Evolutionary conservation across 2,888 invertebrate genomes (phyloP).

Genomic region (Pogonocherus hispidulus): DNA sequence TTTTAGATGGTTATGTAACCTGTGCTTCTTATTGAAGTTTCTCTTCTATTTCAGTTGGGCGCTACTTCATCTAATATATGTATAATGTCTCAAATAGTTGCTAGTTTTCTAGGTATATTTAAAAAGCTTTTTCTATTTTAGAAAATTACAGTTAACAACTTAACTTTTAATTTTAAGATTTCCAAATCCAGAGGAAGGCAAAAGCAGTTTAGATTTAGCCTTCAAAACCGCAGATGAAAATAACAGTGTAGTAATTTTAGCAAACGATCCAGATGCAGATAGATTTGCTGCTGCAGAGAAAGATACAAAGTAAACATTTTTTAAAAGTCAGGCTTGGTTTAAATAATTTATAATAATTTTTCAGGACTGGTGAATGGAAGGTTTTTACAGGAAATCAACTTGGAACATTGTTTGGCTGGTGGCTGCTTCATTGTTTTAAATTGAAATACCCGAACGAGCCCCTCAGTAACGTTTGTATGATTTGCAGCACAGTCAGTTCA

Average conservation of each 20-base stretch:
- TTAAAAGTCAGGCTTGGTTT: not conserved
- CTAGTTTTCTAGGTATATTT: too few relatives aligned
- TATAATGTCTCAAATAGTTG: too few relatives aligned
- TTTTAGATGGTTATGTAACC: too few relatives aligned
- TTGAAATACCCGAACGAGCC: slow-evolving; percentile 68
- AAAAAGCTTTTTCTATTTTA: too few relatives aligned
- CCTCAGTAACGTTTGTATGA: slow-evolving; percentile 80
- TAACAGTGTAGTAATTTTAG: slow-evolving; percentile 83
- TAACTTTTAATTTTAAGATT: too few relatives aligned
- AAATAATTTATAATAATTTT: slow-evolving; percentile 34
- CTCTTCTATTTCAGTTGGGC: too few relatives aligned
- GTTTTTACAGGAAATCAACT: slow-evolving; percentile 96
- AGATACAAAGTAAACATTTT: slow-evolving; percentile 71
- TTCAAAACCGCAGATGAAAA: slow-evolving; percentile 81
- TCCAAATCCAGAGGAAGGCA: slow-evolving; percentile 98
- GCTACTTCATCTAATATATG: too few relatives aligned
- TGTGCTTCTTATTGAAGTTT: too few relatives aligned
- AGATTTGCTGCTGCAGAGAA: slow-evolving; percentile 94
- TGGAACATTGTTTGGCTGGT: slow-evolving; percentile 95
- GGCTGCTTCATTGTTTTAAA: slow-evolving; percentile 80
- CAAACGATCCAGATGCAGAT: slow-evolving; percentile 99
- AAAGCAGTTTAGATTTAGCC: slow-evolving; percentile 74
- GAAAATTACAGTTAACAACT: too few relatives aligned
- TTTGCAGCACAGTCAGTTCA: slow-evolving; percentile 96
- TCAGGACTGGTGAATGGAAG: slow-evolving; percentile 81